Base-by-base conservation (phyloP, 2,113 vertebrate species). In the Poeciliopsis prolifica region DNA sequence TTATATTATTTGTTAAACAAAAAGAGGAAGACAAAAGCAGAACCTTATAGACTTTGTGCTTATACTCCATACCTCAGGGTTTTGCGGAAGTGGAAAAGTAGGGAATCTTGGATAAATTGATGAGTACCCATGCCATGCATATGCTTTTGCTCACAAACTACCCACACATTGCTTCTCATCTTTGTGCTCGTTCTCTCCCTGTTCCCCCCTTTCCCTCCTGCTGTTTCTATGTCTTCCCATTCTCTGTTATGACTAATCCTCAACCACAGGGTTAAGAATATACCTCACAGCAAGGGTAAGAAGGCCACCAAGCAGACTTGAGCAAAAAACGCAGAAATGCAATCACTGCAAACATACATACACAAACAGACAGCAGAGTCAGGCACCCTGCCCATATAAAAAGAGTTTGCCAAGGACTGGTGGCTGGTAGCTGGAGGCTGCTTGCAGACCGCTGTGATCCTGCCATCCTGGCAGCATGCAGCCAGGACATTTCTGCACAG, bases 71-170 rank as follows among this genome's bases (percentile, higher is more conserved):
- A 88, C 90, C 88, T 87, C 78, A 69, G 82, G 89, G 73, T 72
- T 83, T 83, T 72, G 78, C 69, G 67, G 78, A 71, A 81, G 76
- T 75, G 60, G 62, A 80, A 86, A 79, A 86, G 73, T 84, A 61
- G 79, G 67, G 86, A 84, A 84, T 86, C 84, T 85, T 81, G 70
- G 79, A 75, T 82, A 90, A 87, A 88, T 76, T 87, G 86, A 90
- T 90, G 89, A 91, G 83, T 85, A 86, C 78, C 85, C 78, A 80
- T 78, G 65, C 72, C 78, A 79, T 65, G 62, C 77, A 70, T 9
- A 64, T 17, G n/a, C 70, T 64, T 40, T n/a, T 37, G 68, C 83
- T 78, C 22, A 75, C 75, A 76, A 68, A 67, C 75, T 78, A 71
- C 78, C 82, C 82, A 75, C 83, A 83, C 65, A 60, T 42, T 83